Evolutionary conservation across 2,888 invertebrate genomes (phyloP).

Genomic region (Ormia ochracea): DNA sequence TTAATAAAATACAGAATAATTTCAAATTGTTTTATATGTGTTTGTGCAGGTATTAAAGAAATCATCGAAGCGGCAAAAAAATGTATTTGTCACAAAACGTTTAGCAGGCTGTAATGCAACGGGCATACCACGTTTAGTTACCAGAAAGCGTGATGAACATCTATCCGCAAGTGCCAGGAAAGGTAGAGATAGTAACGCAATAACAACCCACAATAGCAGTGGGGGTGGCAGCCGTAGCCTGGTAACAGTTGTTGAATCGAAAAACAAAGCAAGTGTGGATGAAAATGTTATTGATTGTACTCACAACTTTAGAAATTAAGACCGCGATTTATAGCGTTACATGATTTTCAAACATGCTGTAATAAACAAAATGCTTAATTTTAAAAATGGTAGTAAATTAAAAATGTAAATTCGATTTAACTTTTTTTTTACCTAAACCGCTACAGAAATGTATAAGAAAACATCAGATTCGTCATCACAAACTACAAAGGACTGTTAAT

Average conservation of each 20-base stretch:
- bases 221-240: constrained; percentile 57
- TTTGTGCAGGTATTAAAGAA: constrained; percentile 52
- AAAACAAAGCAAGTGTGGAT: constrained; percentile 59
- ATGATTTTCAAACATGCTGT: background rate
- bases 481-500: too few relatives aligned
- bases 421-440: too few relatives aligned
- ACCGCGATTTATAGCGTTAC: background rate
- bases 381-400: too few relatives aligned
- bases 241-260: constrained; percentile 74
- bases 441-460: too few relatives aligned
- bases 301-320: constrained; percentile 49
- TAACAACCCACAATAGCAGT: background rate
- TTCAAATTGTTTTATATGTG: constrained; percentile 35
- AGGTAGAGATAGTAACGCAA: background rate
- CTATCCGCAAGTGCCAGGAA: background rate
- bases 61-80: constrained; percentile 40
- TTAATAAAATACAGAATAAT: background rate
- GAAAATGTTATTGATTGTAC: constrained; percentile 53
- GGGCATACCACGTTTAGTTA: constrained; percentile 61
- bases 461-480: too few relatives aligned
- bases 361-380: too few relatives aligned
- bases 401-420: too few relatives aligned
- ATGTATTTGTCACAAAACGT: constrained; percentile 50
- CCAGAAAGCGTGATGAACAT: constrained; percentile 20
- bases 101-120: constrained; percentile 48